These are phyloP conservation scores for Achlya flavicornis DNA, from an alignment of 2,888 invertebrate genomes.

Conservation along the genomic window DNA sequence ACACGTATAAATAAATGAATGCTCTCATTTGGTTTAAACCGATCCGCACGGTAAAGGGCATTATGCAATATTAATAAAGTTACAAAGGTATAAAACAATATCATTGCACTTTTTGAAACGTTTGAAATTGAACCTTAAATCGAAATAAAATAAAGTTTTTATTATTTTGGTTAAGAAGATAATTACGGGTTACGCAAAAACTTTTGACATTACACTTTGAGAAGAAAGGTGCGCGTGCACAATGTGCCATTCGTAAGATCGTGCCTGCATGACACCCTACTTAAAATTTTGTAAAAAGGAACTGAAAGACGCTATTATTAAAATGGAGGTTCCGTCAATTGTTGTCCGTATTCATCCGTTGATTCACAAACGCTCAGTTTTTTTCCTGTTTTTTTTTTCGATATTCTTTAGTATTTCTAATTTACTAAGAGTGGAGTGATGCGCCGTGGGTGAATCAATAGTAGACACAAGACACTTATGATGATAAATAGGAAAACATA, in stretches of 20 bases:
- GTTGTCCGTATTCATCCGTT: not conserved
- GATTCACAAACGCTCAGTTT: not conserved
- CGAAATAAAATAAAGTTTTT: not conserved
- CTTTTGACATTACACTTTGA: conserved; percentile 39
- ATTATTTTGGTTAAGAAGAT: not conserved
- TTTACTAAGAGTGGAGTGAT: too few species aligned
- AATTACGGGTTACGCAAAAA: conserved; percentile 34
- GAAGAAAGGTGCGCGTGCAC: conserved; percentile 16
- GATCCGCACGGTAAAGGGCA: conserved; percentile 18
- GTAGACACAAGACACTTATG: too few species aligned
- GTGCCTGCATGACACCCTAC: not conserved
- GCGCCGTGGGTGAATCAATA: too few species aligned
- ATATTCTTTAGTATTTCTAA: too few species aligned
- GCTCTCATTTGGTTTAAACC: not conserved
- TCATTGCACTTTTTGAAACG: not conserved
- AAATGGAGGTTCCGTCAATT: conserved; percentile 1
- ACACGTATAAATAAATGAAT: conserved; percentile 2
- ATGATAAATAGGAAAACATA: too few species aligned
- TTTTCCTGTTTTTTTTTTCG: too few species aligned
- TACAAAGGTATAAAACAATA: not conserved
- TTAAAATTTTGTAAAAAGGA: not conserved
- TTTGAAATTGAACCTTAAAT: not conserved
- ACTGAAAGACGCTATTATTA: not conserved
- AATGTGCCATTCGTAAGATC: conserved; percentile 8
- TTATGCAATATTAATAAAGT: not conserved